Evolutionary conservation across 2,888 invertebrate genomes (phyloP).

Genomic region (Pedicia rivosa): DNA sequence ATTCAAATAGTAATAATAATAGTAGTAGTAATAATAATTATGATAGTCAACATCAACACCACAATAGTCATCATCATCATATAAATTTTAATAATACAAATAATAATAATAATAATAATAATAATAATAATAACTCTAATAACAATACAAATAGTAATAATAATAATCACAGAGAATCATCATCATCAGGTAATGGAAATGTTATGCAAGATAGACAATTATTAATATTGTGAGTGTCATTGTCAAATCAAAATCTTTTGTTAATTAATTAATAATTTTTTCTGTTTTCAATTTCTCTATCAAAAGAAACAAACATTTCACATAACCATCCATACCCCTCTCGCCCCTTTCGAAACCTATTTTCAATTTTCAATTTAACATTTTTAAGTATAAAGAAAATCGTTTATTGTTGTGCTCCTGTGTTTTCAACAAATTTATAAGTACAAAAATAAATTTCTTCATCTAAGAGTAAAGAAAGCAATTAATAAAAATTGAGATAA

Average conservation of each 20-base stretch:
- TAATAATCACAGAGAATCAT: no score
- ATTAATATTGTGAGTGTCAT: constrained; percentile 10
- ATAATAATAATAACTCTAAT: constrained; percentile 7
- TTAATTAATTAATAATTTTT: no score
- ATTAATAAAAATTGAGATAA: no score
- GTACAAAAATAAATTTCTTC: no score
- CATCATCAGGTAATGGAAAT: constrained; percentile 2
- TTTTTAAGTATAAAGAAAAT: no score
- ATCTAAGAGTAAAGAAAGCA: no score
- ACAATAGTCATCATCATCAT: constrained; percentile 5
- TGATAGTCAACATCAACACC: constrained; percentile 2
- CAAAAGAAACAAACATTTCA: not conserved
- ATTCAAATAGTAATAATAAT: constrained; percentile 13
- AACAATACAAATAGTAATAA: constrained; percentile 2
- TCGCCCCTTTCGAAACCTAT: no score
- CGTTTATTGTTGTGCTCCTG: no score
- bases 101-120: constrained; percentile 4
- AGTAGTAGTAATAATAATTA: constrained; percentile 8
- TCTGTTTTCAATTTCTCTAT: not conserved
- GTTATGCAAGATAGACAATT: constrained; percentile 8
- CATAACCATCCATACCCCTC: no score
- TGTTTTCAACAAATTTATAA: no score
- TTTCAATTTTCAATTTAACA: no score
- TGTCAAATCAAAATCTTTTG: not conserved
- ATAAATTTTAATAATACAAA: constrained; percentile 5